Percentiles rank a stretch among this genome's conserved stretches.
These are phyloP conservation scores for Leptinotarsa undecemlineata DNA, from an alignment of 1,140 invertebrate species.

Conservation along the genomic window DNA sequence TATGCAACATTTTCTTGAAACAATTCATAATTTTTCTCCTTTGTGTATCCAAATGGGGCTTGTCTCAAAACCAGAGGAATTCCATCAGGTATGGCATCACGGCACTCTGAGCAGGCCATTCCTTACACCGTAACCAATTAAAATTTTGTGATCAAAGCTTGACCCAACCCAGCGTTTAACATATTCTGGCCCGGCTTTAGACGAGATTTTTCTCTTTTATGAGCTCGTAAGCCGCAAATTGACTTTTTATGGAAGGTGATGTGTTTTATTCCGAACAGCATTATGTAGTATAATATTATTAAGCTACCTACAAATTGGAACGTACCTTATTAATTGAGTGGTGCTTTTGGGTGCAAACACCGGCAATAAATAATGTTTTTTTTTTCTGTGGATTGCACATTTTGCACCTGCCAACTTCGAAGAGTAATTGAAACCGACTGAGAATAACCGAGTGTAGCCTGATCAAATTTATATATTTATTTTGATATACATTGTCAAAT, in stretches of 20 bases:
- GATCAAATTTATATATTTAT: too few relatives aligned
- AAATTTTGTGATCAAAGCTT: conserved; percentile 42
- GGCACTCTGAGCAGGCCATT: conserved; percentile 9
- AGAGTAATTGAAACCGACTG: neutral
- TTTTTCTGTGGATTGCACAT: conserved; percentile 4
- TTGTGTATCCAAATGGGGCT: too few relatives aligned
- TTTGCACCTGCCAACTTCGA: conserved; percentile 12
- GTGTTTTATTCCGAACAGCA: conserved; percentile 20
- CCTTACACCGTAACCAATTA: conserved; percentile 43
- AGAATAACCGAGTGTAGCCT: too few relatives aligned
- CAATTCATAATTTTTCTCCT: too few relatives aligned
- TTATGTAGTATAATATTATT: conserved; percentile 24
- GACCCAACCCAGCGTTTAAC: conserved; percentile 42
- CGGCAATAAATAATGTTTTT: neutral
- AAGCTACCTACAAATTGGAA: conserved; percentile 30
- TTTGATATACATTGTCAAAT: too few relatives aligned
- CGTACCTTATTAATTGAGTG: conserved; percentile 16
- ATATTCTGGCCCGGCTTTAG: conserved; percentile 28
- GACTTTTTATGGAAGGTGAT: conserved; percentile 40
- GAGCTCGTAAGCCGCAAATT: conserved; percentile 37
- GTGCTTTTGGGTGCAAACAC: neutral
- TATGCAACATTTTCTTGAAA: too few relatives aligned
- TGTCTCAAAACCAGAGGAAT: neutral
- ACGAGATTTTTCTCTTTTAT: conserved; percentile 44
- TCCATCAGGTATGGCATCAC: conserved; percentile 3